Conservation (phyloP, 2,888 invertebrate species). For the Microchrysa polita region DNA sequence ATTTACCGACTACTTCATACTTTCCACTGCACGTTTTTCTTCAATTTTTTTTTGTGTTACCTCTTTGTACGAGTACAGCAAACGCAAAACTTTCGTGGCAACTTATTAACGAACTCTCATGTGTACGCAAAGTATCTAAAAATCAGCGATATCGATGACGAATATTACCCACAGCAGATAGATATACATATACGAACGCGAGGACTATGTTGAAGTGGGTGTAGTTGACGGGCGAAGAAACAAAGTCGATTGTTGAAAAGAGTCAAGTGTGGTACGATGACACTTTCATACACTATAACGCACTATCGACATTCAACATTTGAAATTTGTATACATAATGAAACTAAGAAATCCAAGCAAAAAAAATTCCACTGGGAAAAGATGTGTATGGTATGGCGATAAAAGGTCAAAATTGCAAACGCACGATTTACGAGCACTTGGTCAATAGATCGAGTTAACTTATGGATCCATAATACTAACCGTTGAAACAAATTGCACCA, state of each 20-base stretch:
- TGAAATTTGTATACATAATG: neutral
- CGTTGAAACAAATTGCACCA: neutral
- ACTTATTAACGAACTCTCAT: slow-evolving; percentile 10
- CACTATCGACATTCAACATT: neutral
- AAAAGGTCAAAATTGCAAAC: slow-evolving; percentile 24
- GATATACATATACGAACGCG: neutral
- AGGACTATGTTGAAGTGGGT: neutral
- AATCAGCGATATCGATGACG: slow-evolving; percentile 3
- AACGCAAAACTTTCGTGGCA: neutral
- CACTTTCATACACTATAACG: slow-evolving; percentile 1
- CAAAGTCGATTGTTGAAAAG: neutral
- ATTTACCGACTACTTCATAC: too few species aligned
- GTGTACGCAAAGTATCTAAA: neutral
- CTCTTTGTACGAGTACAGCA: too few species aligned
- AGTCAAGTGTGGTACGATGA: slow-evolving; percentile 1
- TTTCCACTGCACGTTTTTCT: too few species aligned
- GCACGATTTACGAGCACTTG: too few species aligned
- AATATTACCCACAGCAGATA: neutral
- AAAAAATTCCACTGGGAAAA: neutral
- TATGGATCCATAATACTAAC: too few species aligned
- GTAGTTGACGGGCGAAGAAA: slow-evolving; percentile 1
- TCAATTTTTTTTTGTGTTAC: too few species aligned
- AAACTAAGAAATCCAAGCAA: neutral
- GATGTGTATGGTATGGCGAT: neutral
- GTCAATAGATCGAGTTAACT: too few species aligned